These are phyloP conservation scores for Caretta caretta DNA, from an alignment of 2,113 vertebrate species.

Conservation along the genomic window DNA sequence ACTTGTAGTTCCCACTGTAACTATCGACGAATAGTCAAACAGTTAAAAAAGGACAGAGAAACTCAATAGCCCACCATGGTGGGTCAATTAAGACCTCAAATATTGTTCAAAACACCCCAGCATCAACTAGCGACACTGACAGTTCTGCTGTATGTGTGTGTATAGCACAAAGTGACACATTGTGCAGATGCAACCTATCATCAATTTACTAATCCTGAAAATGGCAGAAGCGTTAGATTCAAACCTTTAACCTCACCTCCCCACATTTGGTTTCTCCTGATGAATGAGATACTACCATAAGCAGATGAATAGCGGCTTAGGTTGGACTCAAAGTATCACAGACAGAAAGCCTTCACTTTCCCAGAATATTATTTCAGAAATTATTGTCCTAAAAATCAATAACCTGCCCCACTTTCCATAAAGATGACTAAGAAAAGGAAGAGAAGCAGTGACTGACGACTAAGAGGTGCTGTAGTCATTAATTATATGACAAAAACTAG, in stretches of 20 bases:
- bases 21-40: not conserved
- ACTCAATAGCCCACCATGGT: not conserved
- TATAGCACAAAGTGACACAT: not conserved
- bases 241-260: not conserved
- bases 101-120: not conserved
- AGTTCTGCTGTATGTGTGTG: not conserved
- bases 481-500: not conserved
- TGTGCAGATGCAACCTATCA: not conserved
- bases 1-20: not conserved
- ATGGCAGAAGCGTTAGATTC: not conserved
- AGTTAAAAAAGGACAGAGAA: not conserved
- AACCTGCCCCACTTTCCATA: not conserved
- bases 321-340: not conserved
- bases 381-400: not conserved
- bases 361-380: not conserved
- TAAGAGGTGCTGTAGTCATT: not conserved
- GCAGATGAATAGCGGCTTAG: not conserved
- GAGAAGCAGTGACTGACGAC: not conserved
- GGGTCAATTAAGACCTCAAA: not conserved
- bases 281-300: not conserved
- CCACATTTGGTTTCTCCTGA: not conserved
- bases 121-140: not conserved
- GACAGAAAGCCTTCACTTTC: not conserved
- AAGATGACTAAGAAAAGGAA: not conserved
- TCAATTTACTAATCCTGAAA: fast-evolving